Evolutionary conservation across 2,888 invertebrate genomes (phyloP), one percentile per base, ranked within the genome.

Genomic region (Campopleginae sp.): DNA sequence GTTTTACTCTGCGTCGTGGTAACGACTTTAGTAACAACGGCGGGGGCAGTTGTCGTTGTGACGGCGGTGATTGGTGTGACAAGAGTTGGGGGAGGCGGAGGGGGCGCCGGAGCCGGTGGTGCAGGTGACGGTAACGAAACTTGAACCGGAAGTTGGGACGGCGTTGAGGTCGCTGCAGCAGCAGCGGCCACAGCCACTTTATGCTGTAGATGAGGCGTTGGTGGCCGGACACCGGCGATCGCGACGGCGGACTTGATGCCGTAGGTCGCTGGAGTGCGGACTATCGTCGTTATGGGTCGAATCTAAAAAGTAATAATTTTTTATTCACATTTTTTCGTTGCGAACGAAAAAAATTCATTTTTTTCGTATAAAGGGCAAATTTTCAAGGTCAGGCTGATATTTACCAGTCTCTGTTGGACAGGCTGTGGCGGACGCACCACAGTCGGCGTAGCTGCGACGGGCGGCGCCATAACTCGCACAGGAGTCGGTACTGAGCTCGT

Each of bases 401-500:
- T 90, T 80, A 95, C 95, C 89, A 96, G 93, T 89, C 95, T 94
- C 88, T 95, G 95, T 89, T 95, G 95, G 75, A 95, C 93, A 23
- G 95, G 92, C 90, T 95, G 94, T 38, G 94, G 93, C 44, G 95
- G 95, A 85, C 95, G 93, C 51, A 95, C 94, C 27, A 94, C 94
- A 27, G 94, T 92, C 27, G 94, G 91, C 78, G 93, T 90, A 85
- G 92, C 91, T 81, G 94, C 91, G 86, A 94, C 92, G 85, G 92
- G 87, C 19, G 95, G 95, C 84, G 95, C 94, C 91, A 96, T 95
- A 91, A 96, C 95, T 89, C 96, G 94, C 87, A 96, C 95, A 93
- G 96, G 96, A 70, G 95, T 94, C 76, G 95, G 94, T 80, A 95
- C 94, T 66, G 92, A 90, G 77, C 91, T 90, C 61, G 91, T 88